Conservation (phyloP, 2,888 invertebrate genomes). For the Phortica magna region DNA sequence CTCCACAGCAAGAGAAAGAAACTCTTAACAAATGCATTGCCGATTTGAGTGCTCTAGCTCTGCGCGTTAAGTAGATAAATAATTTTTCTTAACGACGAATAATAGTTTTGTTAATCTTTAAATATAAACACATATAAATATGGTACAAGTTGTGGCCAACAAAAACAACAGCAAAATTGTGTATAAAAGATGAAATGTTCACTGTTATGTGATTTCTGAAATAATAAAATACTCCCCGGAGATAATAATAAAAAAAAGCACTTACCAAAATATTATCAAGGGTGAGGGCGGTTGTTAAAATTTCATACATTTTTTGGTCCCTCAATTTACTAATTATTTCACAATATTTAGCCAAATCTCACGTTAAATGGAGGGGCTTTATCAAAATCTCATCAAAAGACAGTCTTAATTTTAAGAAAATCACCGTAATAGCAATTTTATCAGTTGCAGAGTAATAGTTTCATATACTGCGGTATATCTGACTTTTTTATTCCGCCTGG, state of each 20-base stretch:
- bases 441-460: no score
- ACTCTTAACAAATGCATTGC: constrained; percentile 92
- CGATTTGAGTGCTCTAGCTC: constrained; percentile 88
- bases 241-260: not conserved
- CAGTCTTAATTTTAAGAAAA: no score
- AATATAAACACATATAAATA: not conserved
- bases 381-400: no score
- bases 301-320: no score
- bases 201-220: constrained; percentile 2
- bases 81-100: constrained; percentile 1
- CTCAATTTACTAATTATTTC: no score
- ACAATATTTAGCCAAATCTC: no score
- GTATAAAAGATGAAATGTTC: not conserved
- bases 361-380: no score
- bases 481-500: no score
- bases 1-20: constrained; percentile 96
- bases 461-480: no score
- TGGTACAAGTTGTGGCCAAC: not conserved
- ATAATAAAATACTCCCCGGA: constrained; percentile 19
- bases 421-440: no score
- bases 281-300: no score
- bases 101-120: constrained; percentile 12
- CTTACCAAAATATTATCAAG: no score
- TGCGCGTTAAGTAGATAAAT: constrained; percentile 72
- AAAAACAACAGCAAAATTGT: not conserved